Evolutionary conservation across 2,797 vertebrate species (phyloP).

Genomic region (Chaetodon trifasciatus): DNA sequence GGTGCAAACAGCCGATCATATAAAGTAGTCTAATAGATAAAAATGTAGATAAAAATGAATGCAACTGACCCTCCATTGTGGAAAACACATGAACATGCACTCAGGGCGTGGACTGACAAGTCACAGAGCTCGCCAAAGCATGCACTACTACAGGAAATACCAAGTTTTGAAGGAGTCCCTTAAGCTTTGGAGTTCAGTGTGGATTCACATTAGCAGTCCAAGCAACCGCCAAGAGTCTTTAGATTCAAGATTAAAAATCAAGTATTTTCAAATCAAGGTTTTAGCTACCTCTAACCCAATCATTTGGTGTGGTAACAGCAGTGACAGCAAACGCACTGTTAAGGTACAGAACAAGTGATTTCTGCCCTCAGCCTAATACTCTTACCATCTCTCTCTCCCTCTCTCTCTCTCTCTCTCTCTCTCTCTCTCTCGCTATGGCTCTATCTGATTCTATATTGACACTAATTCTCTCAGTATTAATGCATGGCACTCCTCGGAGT

Average conservation of each 20-base stretch:
- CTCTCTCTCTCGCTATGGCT: neutral
- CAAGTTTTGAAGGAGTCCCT: no score
- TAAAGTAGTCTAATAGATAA: no score
- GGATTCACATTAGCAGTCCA: neutral
- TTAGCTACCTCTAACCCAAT: no score
- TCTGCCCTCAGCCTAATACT: conserved; percentile 4
- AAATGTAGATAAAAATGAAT: no score
- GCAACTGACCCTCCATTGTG: no score
- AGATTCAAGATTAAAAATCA: neutral
- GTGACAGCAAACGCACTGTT: neutral
- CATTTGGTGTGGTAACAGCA: neutral
- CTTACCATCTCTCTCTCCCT: conserved; percentile 46
- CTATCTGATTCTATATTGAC: conserved; percentile 33
- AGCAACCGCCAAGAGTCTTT: conserved; percentile 2
- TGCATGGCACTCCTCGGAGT: conserved; percentile 67
- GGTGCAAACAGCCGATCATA: no score
- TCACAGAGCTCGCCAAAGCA: no score
- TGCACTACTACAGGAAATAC: no score
- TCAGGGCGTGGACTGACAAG: no score
- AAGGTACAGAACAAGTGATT: neutral
- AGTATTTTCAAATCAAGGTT: conserved; percentile 5
- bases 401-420: conserved; percentile 37
- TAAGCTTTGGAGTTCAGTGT: neutral
- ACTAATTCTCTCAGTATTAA: conserved; percentile 53
- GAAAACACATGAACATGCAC: no score